Percentiles rank a stretch among this genome's conserved stretches.
These are phyloP conservation scores for Donacobius atricapilla DNA, from an alignment of 2,113 vertebrate genomes.

Conservation along the genomic window DNA sequence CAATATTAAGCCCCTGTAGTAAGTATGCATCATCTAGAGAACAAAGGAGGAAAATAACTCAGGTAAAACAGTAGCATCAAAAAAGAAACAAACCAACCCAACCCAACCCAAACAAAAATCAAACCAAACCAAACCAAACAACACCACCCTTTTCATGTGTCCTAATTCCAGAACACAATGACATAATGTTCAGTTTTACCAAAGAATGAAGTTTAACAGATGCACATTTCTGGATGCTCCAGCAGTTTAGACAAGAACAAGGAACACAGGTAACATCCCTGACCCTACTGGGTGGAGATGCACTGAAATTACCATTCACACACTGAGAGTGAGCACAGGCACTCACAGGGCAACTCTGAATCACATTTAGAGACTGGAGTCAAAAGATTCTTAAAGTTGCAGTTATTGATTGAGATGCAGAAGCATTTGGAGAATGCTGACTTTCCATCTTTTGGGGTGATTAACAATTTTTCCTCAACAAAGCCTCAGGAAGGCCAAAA, in stretches of 20 bases:
- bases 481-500: background rate
- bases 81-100: background rate
- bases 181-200: background rate
- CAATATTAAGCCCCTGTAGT: slow-evolving; percentile 94
- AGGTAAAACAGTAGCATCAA: background rate
- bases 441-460: background rate
- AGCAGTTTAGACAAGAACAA: background rate
- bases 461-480: slow-evolving; percentile 3
- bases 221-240: background rate
- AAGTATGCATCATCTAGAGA: slow-evolving; percentile 94
- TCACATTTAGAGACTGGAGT: background rate
- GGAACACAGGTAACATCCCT: background rate
- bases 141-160: background rate
- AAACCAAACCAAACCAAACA: background rate
- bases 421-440: background rate
- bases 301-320: background rate
- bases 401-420: background rate
- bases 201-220: background rate
- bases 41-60: background rate
- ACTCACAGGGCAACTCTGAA: background rate
- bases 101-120: background rate
- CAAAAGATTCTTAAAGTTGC: background rate
- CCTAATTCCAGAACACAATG: background rate
- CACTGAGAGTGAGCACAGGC: background rate
- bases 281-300: background rate